These are phyloP conservation scores for Pseudonaja textilis DNA, from an alignment of 2,113 vertebrate genomes.

Conservation along the genomic window DNA sequence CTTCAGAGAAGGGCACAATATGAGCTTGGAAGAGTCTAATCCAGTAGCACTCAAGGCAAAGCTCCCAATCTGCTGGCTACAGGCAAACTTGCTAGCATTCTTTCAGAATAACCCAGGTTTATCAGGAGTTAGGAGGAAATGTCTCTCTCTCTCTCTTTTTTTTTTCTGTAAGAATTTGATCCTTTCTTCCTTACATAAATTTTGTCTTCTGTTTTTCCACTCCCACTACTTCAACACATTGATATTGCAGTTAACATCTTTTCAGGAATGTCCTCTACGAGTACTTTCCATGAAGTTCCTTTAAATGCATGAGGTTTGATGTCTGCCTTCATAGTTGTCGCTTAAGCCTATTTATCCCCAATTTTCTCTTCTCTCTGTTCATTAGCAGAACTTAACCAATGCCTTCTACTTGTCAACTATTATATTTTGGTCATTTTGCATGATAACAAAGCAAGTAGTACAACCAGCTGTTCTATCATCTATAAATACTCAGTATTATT, in stretches of 20 bases:
- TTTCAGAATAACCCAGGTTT: not conserved
- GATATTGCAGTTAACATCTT: not conserved
- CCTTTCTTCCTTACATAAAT: not conserved
- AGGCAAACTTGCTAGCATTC: not conserved
- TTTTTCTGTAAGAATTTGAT: not conserved
- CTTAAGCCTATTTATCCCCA: not conserved
- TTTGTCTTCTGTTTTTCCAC: not conserved
- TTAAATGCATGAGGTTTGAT: not conserved
- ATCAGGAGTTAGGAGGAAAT: not conserved
- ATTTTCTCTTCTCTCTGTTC: slow-evolving; percentile 12
- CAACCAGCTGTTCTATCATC: slow-evolving; percentile 14
- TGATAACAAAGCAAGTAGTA: not conserved
- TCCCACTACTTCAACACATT: not conserved
- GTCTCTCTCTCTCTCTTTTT: not conserved
- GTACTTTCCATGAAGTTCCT: not conserved
- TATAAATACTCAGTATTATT: slow-evolving; percentile 30
- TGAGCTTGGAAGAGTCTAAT: not conserved
- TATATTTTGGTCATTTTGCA: slow-evolving; percentile 6
- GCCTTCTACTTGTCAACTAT: not conserved
- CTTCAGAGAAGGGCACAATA: not conserved
- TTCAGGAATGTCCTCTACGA: not conserved
- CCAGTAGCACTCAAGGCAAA: not conserved
- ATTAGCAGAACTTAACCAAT: not conserved
- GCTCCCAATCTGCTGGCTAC: not conserved
- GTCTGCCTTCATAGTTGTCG: not conserved